phyloP scores from a whole-genome alignment of 2,113 vertebrate genomes.

The Lophochroa leadbeateri region DNA sequence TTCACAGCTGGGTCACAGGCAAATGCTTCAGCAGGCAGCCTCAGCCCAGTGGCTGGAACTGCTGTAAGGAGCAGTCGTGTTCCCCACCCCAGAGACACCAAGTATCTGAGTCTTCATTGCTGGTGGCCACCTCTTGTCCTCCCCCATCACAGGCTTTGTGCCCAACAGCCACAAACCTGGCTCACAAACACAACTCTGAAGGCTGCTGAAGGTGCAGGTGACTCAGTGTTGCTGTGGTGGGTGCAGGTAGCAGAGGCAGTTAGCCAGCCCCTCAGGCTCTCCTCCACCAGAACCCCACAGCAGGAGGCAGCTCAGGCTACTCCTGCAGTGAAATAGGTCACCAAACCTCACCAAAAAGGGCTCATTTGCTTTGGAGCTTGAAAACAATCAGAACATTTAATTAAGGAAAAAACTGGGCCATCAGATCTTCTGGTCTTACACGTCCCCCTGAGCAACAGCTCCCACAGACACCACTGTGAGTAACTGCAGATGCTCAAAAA shows the following conservation, averaged over 20 bases:
- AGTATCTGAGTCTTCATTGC: neutral
- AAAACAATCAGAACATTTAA: neutral
- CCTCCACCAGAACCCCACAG: neutral
- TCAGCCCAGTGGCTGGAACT: neutral
- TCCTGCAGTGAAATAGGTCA: neutral
- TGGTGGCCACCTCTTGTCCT: neutral
- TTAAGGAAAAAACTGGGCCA: neutral
- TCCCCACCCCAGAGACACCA: neutral
- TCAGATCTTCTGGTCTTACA: neutral
- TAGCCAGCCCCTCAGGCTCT: neutral
- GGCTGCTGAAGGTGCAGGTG: neutral
- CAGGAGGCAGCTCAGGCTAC: neutral
- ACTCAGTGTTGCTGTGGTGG: rapidly evolving
- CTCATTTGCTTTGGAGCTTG: neutral
- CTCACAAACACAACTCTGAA: neutral
- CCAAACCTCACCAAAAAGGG: neutral
- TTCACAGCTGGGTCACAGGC: neutral
- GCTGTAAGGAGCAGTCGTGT: neutral
- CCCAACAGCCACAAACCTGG: neutral
- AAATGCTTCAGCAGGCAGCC: neutral
- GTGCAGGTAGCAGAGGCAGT: neutral
- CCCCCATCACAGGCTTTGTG: neutral
- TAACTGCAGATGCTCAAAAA: neutral
- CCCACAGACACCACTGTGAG: neutral
- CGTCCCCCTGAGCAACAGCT: neutral